Evolutionary conservation across 35 echinoderm and acorn worm genomes (phyloP), one percentile per base, ranked within the genome.

Genomic region (Lytechinus pictus): DNA sequence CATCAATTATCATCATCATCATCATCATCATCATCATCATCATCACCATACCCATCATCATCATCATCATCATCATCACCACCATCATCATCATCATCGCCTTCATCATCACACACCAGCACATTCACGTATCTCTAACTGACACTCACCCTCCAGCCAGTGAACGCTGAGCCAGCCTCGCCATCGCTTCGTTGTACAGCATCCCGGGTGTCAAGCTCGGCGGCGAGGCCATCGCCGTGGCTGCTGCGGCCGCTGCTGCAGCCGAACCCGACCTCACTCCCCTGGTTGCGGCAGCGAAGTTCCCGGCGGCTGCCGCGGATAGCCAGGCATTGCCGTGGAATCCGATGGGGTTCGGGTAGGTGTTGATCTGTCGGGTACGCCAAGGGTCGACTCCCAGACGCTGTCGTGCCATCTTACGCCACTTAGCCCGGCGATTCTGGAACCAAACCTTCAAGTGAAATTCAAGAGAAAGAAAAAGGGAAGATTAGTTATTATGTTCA

Each of bases 361-460:
- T 54, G 27, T 95, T 87, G 13, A 99, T 97, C 28, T 98, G 97
- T 58, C 98, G 97, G 27, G 96, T 94, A 19, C 98, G 79, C 98
- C 98, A 99, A 24, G 98, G 97, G 88, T 99, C 98, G 66, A 97
- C 97, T 1, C 98, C 98, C n/a, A 99, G 95, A 0, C 97, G 95
- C 94, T 98, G 96, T 8, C 98, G 95, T 7, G 97, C 96, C 87
- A 97, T 97, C 89, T 99, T 99, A 2, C 98, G 90, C 98, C 98
- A 99, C 61, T 99, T 99, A 16, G 98, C 98, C 6, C 98, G 94
- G 57, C 98, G 97, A 95, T 99, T 99, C 94, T 99, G 98, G 60
- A 99, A 99, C 98, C 98, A 99, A 27, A 99, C 98, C 98, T 99
- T 87, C 27, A 44, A 44, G 33, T 44, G 33, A 44, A 44, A 44